Evolutionary conservation across 2,888 invertebrate species (phyloP).

Genomic region (Acleris holmiana): DNA sequence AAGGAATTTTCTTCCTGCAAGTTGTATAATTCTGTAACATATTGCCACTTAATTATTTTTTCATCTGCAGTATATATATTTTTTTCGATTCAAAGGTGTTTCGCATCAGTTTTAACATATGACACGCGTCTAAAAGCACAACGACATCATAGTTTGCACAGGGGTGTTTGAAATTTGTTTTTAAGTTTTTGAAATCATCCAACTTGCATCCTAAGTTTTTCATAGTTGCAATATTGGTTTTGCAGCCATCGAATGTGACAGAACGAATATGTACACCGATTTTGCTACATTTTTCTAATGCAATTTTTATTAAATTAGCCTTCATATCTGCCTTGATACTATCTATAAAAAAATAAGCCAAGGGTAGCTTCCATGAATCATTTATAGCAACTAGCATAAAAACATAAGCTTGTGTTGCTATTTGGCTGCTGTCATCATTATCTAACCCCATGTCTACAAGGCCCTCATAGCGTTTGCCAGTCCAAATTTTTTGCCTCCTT

Average conservation of each 20-base stretch:
- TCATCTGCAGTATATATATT: not conserved
- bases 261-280: too few relatives aligned
- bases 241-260: too few relatives aligned
- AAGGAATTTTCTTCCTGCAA: not conserved
- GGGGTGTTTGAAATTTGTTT: not conserved
- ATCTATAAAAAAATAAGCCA: slow-evolving; percentile 4
- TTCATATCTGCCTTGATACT: too few relatives aligned
- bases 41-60: slow-evolving; percentile 1
- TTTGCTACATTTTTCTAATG: too few relatives aligned
- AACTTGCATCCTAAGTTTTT: not conserved
- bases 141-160: slow-evolving; percentile 4
- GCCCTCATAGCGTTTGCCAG: not conserved
- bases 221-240: slow-evolving; percentile 4
- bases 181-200: not conserved
- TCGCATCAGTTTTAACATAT: not conserved
- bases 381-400: not conserved
- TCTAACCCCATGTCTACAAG: not conserved
- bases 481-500: too few relatives aligned
- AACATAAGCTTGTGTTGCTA: not conserved
- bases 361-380: not conserved
- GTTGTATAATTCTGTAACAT: not conserved
- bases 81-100: slow-evolving; percentile 2
- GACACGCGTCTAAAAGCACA: slow-evolving; percentile 1
- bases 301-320: too few relatives aligned
- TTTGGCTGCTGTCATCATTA: not conserved